These are phyloP conservation scores for Gobiocypris rarus DNA, from an alignment of 2,113 vertebrate species.

Conservation along the genomic window DNA sequence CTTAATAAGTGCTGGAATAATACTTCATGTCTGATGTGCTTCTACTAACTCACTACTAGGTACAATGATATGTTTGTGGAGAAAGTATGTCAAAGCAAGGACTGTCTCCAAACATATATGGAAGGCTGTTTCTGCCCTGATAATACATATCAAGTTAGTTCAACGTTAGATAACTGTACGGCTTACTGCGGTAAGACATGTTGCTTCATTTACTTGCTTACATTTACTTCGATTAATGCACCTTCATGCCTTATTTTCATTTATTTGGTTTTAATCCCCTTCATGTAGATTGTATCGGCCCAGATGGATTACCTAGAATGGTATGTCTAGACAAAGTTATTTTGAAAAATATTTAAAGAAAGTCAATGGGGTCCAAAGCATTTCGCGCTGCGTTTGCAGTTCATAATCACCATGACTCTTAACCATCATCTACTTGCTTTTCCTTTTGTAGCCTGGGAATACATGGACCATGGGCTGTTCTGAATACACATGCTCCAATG, in stretches of 20 bases:
- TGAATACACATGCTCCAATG: constrained; percentile 34
- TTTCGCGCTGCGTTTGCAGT: neutral
- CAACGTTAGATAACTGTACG: constrained; percentile 42
- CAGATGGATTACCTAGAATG: constrained; percentile 76
- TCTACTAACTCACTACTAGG: constrained; percentile 17
- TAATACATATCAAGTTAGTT: constrained; percentile 31
- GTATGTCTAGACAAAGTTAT: constrained; percentile 62
- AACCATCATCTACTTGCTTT: neutral
- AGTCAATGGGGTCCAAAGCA: neutral
- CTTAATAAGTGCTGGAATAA: neutral
- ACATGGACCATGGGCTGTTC: constrained; percentile 45
- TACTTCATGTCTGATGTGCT: neutral
- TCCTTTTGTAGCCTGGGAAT: constrained; percentile 43
- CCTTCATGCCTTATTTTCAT: constrained; percentile 2
- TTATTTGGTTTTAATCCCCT: constrained; percentile 22
- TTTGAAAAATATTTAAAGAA: neutral
- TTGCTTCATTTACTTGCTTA: neutral
- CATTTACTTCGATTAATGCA: neutral
- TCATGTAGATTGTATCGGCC: constrained; percentile 79
- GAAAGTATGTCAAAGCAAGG: neutral
- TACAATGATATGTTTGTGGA: constrained; percentile 45
- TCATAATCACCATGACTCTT: neutral
- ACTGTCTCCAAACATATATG: constrained; percentile 19
- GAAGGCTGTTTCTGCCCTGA: constrained; percentile 56
- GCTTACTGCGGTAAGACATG: constrained; percentile 44